Base-by-base conservation (phyloP, 2,888 invertebrate genomes). In the Polietes domitor region DNA sequence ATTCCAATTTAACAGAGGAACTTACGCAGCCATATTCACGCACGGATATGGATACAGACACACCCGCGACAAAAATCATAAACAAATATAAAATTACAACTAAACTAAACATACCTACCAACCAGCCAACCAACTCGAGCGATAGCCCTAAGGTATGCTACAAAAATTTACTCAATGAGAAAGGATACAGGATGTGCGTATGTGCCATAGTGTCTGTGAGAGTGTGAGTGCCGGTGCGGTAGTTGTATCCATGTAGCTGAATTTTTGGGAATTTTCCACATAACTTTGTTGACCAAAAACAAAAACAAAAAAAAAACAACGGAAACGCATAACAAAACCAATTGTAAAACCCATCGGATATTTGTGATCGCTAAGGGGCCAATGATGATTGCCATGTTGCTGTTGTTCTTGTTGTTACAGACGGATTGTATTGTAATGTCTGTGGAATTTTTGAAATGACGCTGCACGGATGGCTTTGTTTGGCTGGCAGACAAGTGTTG, bases 261-360 rank as follows among this genome's bases (percentile, higher is more conserved):
- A 41, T 58, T 19, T 77, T 50, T 32, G 24, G 28, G 26, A 32
- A 78, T 82, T 72, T 37, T 61, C 78, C 9, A 28, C 72, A 79
- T 79, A 82, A 76, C 82, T 76, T 76, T 58, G 78, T 79, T 79
- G 72, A 73, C 76, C 79, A 79, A 19, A 82, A n/a, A n/a, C n/a
- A n/a, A n/a, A n/a, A n/a, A n/a, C n/a, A n/a, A n/a, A n/a, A n/a
- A n/a, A n/a, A n/a, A n/a, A n/a, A n/a, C n/a, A n/a, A n/a, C n/a
- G n/a, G n/a, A n/a, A n/a, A 65, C 41, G 65, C 58, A 58, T 58
- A 82, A 76, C 72, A 72, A 79, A 82, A 82, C 79, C 82, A 76
- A 76, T 76, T 79, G 79, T 65, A 28, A 73, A 79, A 50, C 75
- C 72, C 75, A 79, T 32, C 68, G 65, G 79, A 82, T 73, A 79